These are phyloP conservation scores for Sminthurides aquaticus DNA, from an alignment of 2,888 invertebrate species.

Conservation along the genomic window DNA sequence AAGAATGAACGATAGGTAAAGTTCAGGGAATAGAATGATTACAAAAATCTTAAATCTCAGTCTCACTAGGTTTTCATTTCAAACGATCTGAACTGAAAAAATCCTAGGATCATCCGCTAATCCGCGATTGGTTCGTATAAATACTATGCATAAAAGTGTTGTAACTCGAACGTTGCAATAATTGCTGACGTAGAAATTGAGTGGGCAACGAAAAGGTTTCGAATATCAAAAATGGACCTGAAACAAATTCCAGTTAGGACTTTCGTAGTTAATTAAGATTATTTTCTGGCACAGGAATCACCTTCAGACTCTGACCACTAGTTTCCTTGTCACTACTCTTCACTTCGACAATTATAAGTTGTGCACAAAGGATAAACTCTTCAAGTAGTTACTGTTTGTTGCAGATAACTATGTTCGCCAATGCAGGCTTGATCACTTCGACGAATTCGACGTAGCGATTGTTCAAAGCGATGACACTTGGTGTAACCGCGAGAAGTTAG, in stretches of 20 bases:
- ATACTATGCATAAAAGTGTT: background rate
- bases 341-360: background rate
- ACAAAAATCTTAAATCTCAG: constrained; percentile 21
- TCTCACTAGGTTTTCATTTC: constrained; percentile 23
- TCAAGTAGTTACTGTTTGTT: too few species aligned
- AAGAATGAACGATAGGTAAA: too few species aligned
- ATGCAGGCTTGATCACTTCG: too few species aligned
- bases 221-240: background rate
- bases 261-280: background rate
- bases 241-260: background rate
- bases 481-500: background rate
- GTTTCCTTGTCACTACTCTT: background rate
- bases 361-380: constrained; percentile 2
- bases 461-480: too few species aligned
- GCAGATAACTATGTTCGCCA: too few species aligned
- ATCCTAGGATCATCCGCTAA: background rate
- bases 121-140: background rate
- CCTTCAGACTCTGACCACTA: constrained; percentile 5
- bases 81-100: constrained; percentile 8
- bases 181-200: background rate
- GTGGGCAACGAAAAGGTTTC: background rate
- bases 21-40: too few species aligned
- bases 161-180: background rate
- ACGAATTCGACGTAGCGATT: too few species aligned
- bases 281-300: constrained; percentile 7